Evolutionary conservation across 2,888 invertebrate genomes (phyloP), one percentile per base, ranked within the genome.

Genomic region (Amiota mariae): DNA sequence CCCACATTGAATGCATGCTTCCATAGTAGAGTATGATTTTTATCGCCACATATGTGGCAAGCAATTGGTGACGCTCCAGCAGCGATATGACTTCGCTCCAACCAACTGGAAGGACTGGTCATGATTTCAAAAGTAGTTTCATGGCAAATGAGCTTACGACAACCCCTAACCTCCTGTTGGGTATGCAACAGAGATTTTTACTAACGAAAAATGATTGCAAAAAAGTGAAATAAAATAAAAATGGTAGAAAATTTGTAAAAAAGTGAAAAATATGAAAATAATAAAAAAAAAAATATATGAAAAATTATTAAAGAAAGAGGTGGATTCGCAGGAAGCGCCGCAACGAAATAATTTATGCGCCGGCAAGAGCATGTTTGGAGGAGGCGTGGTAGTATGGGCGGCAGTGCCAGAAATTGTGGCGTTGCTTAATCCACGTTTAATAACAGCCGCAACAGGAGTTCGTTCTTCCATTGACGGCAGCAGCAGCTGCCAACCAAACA

Each of bases 371-470:
- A 36, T 36, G 36, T 36, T 36, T 36, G 36, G 36, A 36, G 81
- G 84, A 84, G 84, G 85, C 82, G 59, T 85, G 86, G 79, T 64
- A 68, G 18, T 67, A 66, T 76, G 76, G 70, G 70, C 15, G 36
- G 61, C 47, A 64, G 36, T 46, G 47, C 46, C 51, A 64, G 57
- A 47, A n/a, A 36, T 24, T 70, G 72, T 18, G 61, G 70, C 68
- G 70, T 66, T 85, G 84, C 84, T 86, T 83, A 83, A 83, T 83
- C 85, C 83, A 82, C 84, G 81, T 83, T 83, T 83, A 83, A 83
- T 86, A 86, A 83, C 56, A 56, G 68, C n/a, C 54, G 56, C 3
- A 51, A 56, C 24, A 24, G 10, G 18, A 72, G 68, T 36, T 36
- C 36, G 36, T 36, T 36, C 36, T 36, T 36, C 6, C 59, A 59